Base-by-base conservation (phyloP, 2,113 vertebrate genomes). In the Podilymbus podiceps region DNA sequence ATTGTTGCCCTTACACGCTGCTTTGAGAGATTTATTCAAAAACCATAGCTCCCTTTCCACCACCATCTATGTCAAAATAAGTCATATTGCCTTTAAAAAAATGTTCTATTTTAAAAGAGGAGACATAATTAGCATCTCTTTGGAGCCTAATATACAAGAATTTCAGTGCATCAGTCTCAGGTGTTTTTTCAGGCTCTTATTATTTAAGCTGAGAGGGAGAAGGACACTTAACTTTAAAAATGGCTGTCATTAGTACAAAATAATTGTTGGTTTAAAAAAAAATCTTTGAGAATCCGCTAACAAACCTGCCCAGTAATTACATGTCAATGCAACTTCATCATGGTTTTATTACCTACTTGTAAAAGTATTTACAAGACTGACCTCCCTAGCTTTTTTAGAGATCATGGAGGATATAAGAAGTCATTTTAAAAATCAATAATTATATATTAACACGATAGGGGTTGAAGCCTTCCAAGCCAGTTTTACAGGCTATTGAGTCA, bases 351-450 rank as follows among this genome's bases (percentile, higher is more conserved):
- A 78, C 91, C 93, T 94, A 77, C 87, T 91, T 96, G 93, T 95
- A 89, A 76, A 97, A 92, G 85, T 95, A 94, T 95, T 95, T 97
- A 95, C 93, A 93, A 88, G 93, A 88, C 85, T 93, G 96, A 95
- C 96, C 90, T 94, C 78, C 82, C 55, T 25, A 78, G 91, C 82
- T 96, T 96, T 95, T 87, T 95, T 93, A 96, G 93, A 85, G 85
- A 97, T 95, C 74, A 69, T 25, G 77, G 89, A 95, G 93, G 88
- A 95, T 83, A 94, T 71, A 93, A 94, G 87, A 93, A 96, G 93
- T 93, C 75, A 90, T 97, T 96, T 96, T 94, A 71, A 93, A 97
- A 97, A 97, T 97, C 96, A 97, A 97, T 97, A 96, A 91, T 93
- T 96, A 76, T 92, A 89, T 97, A 97, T 96, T 97, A 98, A 90